A percentile compares a stretch with the other conserved stretches of the same genome.
These are phyloP conservation scores for Rhorus exstirpatorius DNA, from an alignment of 2,888 invertebrate species.

Conservation along the genomic window DNA sequence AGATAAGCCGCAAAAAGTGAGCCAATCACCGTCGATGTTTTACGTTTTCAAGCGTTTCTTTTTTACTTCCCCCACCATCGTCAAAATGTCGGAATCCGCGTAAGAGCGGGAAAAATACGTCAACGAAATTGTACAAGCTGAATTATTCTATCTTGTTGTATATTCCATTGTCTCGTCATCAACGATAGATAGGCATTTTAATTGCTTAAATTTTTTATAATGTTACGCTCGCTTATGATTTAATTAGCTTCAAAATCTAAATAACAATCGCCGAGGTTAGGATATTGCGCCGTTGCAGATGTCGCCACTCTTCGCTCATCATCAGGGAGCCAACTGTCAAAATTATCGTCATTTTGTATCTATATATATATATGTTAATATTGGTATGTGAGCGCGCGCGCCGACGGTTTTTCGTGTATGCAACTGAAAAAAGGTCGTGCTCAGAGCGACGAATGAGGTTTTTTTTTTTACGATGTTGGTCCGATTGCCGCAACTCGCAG, in stretches of 20 bases:
- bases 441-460: conserved; percentile 7
- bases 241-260: not conserved
- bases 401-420: not conserved
- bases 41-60: conserved; percentile 87
- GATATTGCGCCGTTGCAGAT: conserved; percentile 72
- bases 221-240: not conserved
- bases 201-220: not conserved
- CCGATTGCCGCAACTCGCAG: conserved; percentile 52
- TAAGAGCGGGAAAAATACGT: conserved; percentile 81
- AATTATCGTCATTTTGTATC: conserved; percentile 48
- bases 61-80: conserved; percentile 82
- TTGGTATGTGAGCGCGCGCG: not conserved
- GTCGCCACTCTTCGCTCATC: conserved; percentile 70
- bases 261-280: conserved; percentile 74
- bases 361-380: not conserved
- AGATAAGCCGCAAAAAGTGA: conserved; percentile 88
- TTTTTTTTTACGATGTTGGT: conserved; percentile 61
- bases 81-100: conserved; percentile 73
- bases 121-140: not conserved
- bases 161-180: not conserved
- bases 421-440: conserved; percentile 26
- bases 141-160: not conserved
- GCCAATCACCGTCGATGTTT: conserved; percentile 87
- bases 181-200: conserved; percentile 9
- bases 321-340: conserved; percentile 65